phyloP scores from a whole-genome alignment of 2,888 invertebrate species.

The Metellina segmentata region DNA sequence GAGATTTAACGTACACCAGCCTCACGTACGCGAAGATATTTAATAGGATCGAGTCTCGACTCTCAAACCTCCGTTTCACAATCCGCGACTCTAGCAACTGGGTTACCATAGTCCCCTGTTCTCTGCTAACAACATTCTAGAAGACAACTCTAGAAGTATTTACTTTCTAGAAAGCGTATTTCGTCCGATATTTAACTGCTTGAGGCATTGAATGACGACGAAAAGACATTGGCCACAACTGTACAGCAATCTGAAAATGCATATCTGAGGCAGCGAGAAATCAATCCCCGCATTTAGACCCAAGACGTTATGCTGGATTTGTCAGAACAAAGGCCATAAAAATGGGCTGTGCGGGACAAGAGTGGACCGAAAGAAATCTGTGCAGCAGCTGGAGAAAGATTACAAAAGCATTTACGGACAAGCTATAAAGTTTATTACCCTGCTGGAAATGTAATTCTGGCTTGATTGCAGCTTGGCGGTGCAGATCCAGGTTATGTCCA shows the following conservation, averaged over 20 bases:
- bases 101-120: too few relatives aligned
- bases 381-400: not conserved
- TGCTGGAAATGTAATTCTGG: conserved; percentile 51
- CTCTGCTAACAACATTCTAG: too few relatives aligned
- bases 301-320: not conserved
- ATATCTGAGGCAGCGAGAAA: not conserved
- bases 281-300: not conserved
- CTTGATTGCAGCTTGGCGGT: conserved; percentile 84
- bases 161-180: too few relatives aligned
- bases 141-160: too few relatives aligned
- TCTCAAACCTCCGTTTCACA: too few relatives aligned
- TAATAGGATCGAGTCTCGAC: too few relatives aligned
- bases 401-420: not conserved
- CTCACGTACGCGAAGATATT: too few relatives aligned
- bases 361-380: not conserved
- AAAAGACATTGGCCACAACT: too few relatives aligned
- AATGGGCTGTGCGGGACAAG: not conserved
- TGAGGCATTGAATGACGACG: too few relatives aligned
- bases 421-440: conserved; percentile 50
- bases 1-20: too few relatives aligned
- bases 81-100: too few relatives aligned
- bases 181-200: too few relatives aligned
- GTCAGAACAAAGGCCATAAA: not conserved
- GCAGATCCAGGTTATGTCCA: conserved; percentile 94
- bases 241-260: not conserved